These are phyloP conservation scores for Centroberyx gerrardi DNA, from an alignment of 2,797 vertebrate species.

Conservation along the genomic window DNA sequence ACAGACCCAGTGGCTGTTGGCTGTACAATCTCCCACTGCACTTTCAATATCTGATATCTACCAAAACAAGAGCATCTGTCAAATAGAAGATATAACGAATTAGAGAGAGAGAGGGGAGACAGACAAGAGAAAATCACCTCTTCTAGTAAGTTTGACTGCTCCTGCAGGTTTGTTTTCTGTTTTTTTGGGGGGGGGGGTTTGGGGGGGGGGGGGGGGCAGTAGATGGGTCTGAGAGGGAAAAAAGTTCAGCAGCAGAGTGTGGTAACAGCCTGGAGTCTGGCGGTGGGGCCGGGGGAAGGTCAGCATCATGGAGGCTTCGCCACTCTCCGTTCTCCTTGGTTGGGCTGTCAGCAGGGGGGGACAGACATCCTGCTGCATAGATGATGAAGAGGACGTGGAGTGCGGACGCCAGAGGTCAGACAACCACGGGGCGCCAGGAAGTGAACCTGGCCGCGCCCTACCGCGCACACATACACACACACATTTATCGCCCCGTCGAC, in stretches of 20 bases:
- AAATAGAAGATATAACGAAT: conserved; percentile 57
- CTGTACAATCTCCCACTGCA: conserved; percentile 53
- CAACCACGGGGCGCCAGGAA: conserved; percentile 76
- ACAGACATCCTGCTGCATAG: conserved; percentile 77
- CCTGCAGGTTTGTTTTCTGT: conserved; percentile 20
- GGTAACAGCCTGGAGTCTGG: conserved; percentile 71
- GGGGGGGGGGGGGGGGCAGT: conserved; percentile 31
- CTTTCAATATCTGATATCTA: conserved; percentile 67
- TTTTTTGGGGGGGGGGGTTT: conserved; percentile 1
- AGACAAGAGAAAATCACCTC: conserved; percentile 31
- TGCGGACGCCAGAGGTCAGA: conserved; percentile 79
- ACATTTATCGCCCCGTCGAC: conserved; percentile 50
- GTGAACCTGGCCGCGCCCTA: conserved; percentile 78
- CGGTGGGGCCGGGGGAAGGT: conserved; percentile 70
- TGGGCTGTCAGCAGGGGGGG: conserved; percentile 69
- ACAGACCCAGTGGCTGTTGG: conserved; percentile 59
- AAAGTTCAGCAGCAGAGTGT: conserved; percentile 63
- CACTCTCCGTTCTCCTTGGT: conserved; percentile 74
- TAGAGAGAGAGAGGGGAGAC: conserved; percentile 16
- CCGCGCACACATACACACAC: conserved; percentile 31
- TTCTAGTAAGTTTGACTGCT: conserved; percentile 46
- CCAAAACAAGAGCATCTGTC: conserved; percentile 68
- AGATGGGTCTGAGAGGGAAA: conserved; percentile 66
- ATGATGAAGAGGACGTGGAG: conserved; percentile 81
- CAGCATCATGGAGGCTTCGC: conserved; percentile 60